Base-by-base conservation (phyloP, 2,888 invertebrate species). In the Drosophila nigritarsus region DNA sequence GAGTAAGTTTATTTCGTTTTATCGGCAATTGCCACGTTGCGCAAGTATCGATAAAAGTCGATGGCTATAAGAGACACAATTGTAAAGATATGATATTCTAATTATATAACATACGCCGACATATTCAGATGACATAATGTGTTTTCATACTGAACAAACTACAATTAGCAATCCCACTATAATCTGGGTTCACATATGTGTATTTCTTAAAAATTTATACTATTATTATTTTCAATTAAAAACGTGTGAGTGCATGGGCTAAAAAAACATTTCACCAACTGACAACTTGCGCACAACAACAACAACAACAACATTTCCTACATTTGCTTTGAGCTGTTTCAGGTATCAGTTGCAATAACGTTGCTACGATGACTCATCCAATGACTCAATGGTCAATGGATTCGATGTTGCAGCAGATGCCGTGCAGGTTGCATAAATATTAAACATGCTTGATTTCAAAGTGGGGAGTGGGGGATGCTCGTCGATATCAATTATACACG, bases 401-500 rank as follows among this genome's bases (percentile, higher is more conserved):
- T 42, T 62, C 18, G 20, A 38, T 53, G 40, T 27, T 40, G 34
- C 56, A 38, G 38, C 27, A 48, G 20, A 20, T 36, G 59, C 30
- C 13, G 27, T 36, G 51, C 42, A 38, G 60, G 60, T 60, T 69
- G 60, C 68, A 69, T 69, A 53, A 51, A 38, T 51, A 38, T 36
- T 36, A 42, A 40, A 24, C 27, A n/a, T 30, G 30, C 20, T 24
- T 34, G 27, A 59, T 49, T 30, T 56, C 3, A 15, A 45, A 20
- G 8, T 15, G 20, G 13, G 13, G 7, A 32, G 15, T 45, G 3
- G 20, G 6, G 15, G 2, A 15, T 8, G 13, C 13, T 11, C 42
- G 30, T 45, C 53, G 34, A 48, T 64, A 71, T 58, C 75, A 66
- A 78, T 79, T 78, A 61, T 36, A 60, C 42, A 58, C 78, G 78